Base-by-base conservation (phyloP, 1,140 invertebrate species). In the Drosophila biarmipes region DNA sequence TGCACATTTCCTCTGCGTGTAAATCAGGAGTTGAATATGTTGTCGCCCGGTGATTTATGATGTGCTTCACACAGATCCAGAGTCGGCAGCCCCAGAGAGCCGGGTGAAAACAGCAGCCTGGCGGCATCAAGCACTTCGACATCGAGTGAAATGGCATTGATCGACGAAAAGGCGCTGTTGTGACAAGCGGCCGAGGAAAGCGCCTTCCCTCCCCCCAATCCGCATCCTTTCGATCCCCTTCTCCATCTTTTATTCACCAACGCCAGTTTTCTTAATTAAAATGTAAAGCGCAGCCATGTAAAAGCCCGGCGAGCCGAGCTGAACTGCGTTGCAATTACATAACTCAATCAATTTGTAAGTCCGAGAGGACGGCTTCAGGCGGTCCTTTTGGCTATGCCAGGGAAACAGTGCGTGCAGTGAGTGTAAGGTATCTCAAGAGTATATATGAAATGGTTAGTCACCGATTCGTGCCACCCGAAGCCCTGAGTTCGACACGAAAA, bases 301-400 rank as follows among this genome's bases (percentile, higher is more conserved):
- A 86, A 86, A 75, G 73, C 55, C 53, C 53, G 15, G 17, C 34
- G 43, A 17, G 17, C 31, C 48, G 19, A 12, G 21, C 35, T 19
- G 48, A 69, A 31, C 63, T 17, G 40, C 34, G 27, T 48, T 71
- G 79, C 84, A 89, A 89, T 89, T 89, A 89, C 84, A 89, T 89
- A 89, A 89, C 84, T 89, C 84, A 89, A 89, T 89, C 85, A 89
- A 90, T 89, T 89, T 89, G 84, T 89, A 89, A 89, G 73, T 53
- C 71, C 34, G 12, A 38, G 8, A 48, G 45, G 46, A 34, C 46
- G 46, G 37, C 45, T 27, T 40, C 19, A 17, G 29, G 24, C 21
- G 10, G 12, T 10, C 64, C 15, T 24, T 48, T 34, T 19, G 37
- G 61, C 35, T 45, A 46, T 46, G 38, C 40, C 42, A 37, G 10